Percentiles rank a stretch among this genome's conserved stretches.
Evolutionary conservation across 2,797 vertebrate genomes (phyloP).

Genomic region (Hydrocynus forskahlii): DNA sequence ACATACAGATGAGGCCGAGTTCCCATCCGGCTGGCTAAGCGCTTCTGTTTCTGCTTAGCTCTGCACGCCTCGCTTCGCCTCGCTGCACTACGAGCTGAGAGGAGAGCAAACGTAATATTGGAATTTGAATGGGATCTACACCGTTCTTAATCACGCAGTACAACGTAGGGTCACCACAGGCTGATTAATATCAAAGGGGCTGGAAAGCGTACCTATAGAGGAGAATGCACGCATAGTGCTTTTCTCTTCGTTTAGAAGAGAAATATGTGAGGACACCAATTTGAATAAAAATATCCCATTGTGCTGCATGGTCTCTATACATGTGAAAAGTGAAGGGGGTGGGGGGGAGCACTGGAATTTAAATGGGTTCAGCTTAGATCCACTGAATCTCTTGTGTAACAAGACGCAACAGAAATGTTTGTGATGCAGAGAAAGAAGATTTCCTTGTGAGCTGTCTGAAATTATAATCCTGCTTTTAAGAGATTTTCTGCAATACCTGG

Average conservation of each 20-base stretch:
- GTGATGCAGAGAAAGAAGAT: neutral
- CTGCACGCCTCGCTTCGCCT: slow-evolving; percentile 60
- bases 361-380: slow-evolving; percentile 32
- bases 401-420: neutral
- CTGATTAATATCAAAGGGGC: slow-evolving; percentile 64
- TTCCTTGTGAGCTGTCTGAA: neutral
- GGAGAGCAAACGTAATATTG: slow-evolving; percentile 61
- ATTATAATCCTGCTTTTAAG: neutral
- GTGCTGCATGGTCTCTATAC: slow-evolving; percentile 37
- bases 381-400: slow-evolving; percentile 1
- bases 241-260: slow-evolving; percentile 52
- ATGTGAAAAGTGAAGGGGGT: neutral
- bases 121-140: slow-evolving; percentile 65
- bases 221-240: slow-evolving; percentile 19
- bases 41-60: slow-evolving; percentile 81
- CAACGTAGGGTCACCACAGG: slow-evolving; percentile 59
- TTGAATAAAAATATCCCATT: slow-evolving; percentile 54
- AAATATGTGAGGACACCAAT: slow-evolving; percentile 47
- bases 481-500: neutral
- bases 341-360: neutral
- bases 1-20: slow-evolving; percentile 79
- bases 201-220: slow-evolving; percentile 28
- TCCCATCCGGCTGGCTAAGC: slow-evolving; percentile 80
- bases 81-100: slow-evolving; percentile 38
- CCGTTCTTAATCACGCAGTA: slow-evolving; percentile 69